Evolutionary conservation across 2,113 vertebrate genomes (phyloP).

Genomic region (Chaetodon trifascialis): DNA sequence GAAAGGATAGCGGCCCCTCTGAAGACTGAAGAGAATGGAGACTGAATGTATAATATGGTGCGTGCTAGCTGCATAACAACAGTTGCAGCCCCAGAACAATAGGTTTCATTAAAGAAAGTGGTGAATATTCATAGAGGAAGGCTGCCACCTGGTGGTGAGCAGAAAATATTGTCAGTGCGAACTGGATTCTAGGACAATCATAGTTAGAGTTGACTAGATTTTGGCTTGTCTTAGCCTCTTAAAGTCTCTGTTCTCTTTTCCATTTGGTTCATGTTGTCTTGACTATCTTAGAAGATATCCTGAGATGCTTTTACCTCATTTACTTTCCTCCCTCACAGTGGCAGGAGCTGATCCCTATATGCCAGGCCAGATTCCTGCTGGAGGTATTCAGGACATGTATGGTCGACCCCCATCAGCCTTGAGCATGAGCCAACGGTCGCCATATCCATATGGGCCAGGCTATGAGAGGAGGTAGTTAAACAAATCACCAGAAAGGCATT

Average conservation of each 20-base stretch:
- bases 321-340: constrained; percentile 80
- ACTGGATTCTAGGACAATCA: neutral
- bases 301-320: neutral
- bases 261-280: neutral
- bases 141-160: constrained; percentile 80
- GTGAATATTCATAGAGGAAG: constrained; percentile 54
- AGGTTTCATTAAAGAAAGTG: constrained; percentile 40
- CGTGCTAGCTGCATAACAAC: constrained; percentile 78
- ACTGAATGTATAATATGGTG: constrained; percentile 77
- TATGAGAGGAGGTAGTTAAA: constrained; percentile 93
- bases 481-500: neutral
- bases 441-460: constrained; percentile 91
- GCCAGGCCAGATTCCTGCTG: constrained; percentile 91
- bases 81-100: constrained; percentile 63
- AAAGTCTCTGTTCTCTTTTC: neutral
- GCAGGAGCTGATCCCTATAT: constrained; percentile 95
- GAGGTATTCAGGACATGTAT: constrained; percentile 95
- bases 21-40: constrained; percentile 70
- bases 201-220: neutral
- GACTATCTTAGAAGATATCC: neutral
- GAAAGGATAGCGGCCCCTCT: constrained; percentile 66
- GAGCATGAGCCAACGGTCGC: constrained; percentile 92
- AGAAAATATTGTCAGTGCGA: no score
- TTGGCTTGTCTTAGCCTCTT: neutral
- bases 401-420: constrained; percentile 89